Evolutionary conservation across 2,888 invertebrate genomes (phyloP).

Genomic region (Bellardia bayeri): DNA sequence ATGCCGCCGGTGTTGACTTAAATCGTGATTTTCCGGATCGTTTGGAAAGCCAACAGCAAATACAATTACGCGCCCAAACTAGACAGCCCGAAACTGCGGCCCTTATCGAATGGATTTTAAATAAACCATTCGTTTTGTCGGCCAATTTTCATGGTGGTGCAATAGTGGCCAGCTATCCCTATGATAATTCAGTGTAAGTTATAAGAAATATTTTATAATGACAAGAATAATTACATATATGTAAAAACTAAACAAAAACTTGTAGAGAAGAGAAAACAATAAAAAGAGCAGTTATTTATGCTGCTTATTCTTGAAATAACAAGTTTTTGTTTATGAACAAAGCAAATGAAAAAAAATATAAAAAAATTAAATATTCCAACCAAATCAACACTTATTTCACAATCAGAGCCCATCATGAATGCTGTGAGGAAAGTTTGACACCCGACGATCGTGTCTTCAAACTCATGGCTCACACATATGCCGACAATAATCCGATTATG

Average conservation of each 20-base stretch:
- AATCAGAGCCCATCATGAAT: constrained; percentile 85
- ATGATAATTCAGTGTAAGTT: constrained; percentile 91
- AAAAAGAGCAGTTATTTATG: background rate
- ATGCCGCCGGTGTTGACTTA: constrained; percentile 92
- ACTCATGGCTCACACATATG: constrained; percentile 90
- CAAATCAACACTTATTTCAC: constrained; percentile 36
- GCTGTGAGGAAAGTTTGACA: constrained; percentile 90
- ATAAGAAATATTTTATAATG: background rate
- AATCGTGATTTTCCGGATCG: constrained; percentile 98
- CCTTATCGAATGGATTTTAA: constrained; percentile 94
- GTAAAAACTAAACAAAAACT: constrained; percentile 24
- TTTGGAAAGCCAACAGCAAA: constrained; percentile 86
- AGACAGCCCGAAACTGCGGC: constrained; percentile 95
- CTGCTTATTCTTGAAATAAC: background rate
- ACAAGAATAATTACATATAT: background rate
- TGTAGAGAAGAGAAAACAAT: background rate
- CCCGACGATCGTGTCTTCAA: constrained; percentile 94
- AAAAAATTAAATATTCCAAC: background rate
- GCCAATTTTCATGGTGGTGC: constrained; percentile 98
- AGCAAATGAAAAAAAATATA: background rate
- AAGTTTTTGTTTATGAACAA: constrained; percentile 13
- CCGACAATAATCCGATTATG: constrained; percentile 91
- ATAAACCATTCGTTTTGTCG: constrained; percentile 95
- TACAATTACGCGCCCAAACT: constrained; percentile 83
- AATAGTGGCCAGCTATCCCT: constrained; percentile 99